Evolutionary conservation across 2,888 invertebrate genomes (phyloP).

Genomic region (Lasioglossum oenotherae): DNA sequence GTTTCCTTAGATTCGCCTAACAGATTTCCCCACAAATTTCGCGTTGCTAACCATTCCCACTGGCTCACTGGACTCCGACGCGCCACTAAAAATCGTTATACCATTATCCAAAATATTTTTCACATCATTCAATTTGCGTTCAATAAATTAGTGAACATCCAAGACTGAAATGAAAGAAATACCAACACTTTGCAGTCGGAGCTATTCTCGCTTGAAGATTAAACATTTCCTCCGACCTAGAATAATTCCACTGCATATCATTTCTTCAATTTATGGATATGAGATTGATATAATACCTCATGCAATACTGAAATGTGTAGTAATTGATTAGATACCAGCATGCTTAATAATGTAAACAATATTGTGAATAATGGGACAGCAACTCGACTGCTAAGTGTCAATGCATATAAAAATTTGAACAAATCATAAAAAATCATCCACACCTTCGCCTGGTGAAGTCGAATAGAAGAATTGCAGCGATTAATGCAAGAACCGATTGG

Average conservation of each 20-base stretch:
- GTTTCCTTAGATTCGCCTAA: conserved; percentile 14
- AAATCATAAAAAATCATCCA: not conserved
- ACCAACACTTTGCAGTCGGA: no score
- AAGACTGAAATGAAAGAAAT: no score
- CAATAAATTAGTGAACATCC: not conserved
- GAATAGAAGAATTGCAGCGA: not conserved
- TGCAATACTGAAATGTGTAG: no score
- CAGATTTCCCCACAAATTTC: not conserved
- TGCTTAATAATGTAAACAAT: no score
- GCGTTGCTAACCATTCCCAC: not conserved
- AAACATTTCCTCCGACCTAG: no score
- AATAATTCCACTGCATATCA: no score
- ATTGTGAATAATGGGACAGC: no score
- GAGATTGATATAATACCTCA: no score
- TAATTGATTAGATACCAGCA: no score
- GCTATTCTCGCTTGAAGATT: no score
- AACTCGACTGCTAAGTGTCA: not conserved
- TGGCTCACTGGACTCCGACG: not conserved
- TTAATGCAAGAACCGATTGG: not conserved
- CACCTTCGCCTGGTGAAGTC: accelerated
- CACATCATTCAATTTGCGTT: not conserved
- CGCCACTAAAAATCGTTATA: not conserved
- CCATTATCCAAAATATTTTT: not conserved
- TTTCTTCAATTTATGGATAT: no score
- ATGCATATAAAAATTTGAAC: not conserved